Conservation (phyloP, 2,113 vertebrate species). For the Arizona elegans region DNA sequence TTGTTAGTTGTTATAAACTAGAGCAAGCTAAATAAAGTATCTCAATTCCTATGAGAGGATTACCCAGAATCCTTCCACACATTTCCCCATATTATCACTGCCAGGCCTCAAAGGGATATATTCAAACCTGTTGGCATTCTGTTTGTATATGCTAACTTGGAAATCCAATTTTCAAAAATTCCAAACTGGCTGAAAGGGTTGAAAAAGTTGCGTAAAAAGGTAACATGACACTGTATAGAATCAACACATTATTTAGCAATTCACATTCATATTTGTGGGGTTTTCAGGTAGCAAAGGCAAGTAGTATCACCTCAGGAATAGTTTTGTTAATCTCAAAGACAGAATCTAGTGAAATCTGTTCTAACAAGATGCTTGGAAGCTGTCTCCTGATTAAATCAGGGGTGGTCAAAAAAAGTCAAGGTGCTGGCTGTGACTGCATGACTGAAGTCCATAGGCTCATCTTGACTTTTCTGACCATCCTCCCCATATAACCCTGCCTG, state of each 20-base stretch:
- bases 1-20: conserved; percentile 79
- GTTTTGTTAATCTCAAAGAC: background rate
- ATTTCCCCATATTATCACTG: background rate
- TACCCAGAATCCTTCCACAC: background rate
- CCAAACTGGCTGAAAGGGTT: conserved; percentile 50
- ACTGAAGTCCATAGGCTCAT: background rate
- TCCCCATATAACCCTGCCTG: background rate
- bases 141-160: conserved; percentile 12
- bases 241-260: conserved; percentile 33
- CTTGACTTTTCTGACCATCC: background rate
- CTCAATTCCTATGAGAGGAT: background rate
- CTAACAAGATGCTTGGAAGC: background rate
- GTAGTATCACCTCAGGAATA: background rate
- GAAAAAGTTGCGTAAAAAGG: conserved; percentile 45
- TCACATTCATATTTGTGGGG: conserved; percentile 38
- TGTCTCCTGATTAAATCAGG: background rate
- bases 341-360: background rate
- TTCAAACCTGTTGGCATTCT: background rate
- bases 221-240: conserved; percentile 37
- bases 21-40: conserved; percentile 70
- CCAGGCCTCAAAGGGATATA: conserved; percentile 10
- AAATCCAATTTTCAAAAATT: conserved; percentile 24
- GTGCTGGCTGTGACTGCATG: background rate
- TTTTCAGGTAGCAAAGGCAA: conserved; percentile 16
- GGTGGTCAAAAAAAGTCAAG: background rate